Base-by-base conservation (phyloP, 2,797 vertebrate species). In the Vultur gryphus region DNA sequence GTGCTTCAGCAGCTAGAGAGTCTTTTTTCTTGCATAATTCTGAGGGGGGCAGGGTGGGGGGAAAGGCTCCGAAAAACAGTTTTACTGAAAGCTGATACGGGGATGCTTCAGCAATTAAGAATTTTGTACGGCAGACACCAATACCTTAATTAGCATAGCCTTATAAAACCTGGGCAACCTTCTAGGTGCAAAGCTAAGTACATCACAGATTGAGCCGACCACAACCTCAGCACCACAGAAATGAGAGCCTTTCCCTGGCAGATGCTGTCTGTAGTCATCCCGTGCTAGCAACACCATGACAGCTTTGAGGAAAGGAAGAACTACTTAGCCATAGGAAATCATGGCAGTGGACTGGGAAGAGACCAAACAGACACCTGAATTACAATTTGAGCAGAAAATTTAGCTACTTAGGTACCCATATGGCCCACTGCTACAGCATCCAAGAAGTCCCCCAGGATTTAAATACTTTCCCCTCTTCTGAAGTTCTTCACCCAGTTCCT, bases 221-320 rank as follows among this genome's bases (percentile, higher is more conserved):
- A 24, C n/a, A 55, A 37, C n/a, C 79, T 57, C 79, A 67, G 59
- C 41, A 57, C 3, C 54, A 54, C 25, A 67, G 77, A 69, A 90
- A 35, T 1, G 8, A 55, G 69, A 77, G n/a, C 37, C 65, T 13
- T 28, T 25, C 35, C 58, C 28, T 16, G 26, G 44, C 58, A 83
- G 76, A 70, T 46, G 41, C 72, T 87, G 78, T 37, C 37, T 49
- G 44, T 13, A 69, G 46, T 11, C 49, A 86, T 37, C 41, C 64
- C 0, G 0, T 33, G 8, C 41, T 14, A 37, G 21, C 72, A 87
- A 49, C n/a, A 20, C 37, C 0, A 1, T 9, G 29, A 77, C 48
- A 55, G 52, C 31, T 64, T 23, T 73, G 54, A 35, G 62, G 57
- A 26, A 76, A 80, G 71, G 37, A 94, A 80, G 51, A 90, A 48